These are phyloP conservation scores for Eumerus sabulonum DNA, from an alignment of 2,888 invertebrate species.

Conservation along the genomic window DNA sequence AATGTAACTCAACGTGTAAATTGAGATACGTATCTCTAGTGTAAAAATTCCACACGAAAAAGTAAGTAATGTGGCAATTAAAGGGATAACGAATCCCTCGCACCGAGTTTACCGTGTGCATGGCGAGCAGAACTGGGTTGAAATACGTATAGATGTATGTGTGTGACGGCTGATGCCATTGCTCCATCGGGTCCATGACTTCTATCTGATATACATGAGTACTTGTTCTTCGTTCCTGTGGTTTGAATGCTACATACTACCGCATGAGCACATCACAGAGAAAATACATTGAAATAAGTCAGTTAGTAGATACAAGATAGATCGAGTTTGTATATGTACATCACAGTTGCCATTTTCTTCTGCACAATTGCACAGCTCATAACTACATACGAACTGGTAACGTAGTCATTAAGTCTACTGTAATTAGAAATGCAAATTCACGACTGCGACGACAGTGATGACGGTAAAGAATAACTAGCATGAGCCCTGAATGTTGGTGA, in stretches of 20 bases:
- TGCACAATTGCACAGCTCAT: conserved; percentile 48
- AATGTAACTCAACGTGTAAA: conserved; percentile 38
- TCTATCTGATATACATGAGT: conserved; percentile 32
- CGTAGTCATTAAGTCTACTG: conserved; percentile 41
- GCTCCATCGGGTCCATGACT: conserved; percentile 50
- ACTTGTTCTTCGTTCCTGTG: conserved; percentile 20
- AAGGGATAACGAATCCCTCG: conserved; percentile 53
- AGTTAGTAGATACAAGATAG: conserved; percentile 19
- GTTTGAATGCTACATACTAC: background rate
- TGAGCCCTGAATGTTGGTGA: background rate
- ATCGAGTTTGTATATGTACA: no score
- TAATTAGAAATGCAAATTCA: conserved; percentile 58
- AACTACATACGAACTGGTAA: conserved; percentile 17
- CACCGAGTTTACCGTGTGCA: background rate
- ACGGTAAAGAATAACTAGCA: background rate
- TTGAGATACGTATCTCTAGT: conserved; percentile 31
- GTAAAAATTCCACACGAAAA: conserved; percentile 37
- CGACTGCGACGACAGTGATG: conserved; percentile 3
- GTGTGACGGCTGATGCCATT: conserved; percentile 10
- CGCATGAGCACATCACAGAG: background rate
- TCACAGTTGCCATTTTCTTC: conserved; percentile 14
- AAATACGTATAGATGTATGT: background rate
- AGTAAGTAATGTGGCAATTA: conserved; percentile 48
- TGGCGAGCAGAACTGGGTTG: no score
- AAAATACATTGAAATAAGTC: background rate